Percentiles rank a stretch among this genome's conserved stretches.
phyloP scores from a whole-genome alignment of 2,888 invertebrate species.

The Volucella inanis region DNA sequence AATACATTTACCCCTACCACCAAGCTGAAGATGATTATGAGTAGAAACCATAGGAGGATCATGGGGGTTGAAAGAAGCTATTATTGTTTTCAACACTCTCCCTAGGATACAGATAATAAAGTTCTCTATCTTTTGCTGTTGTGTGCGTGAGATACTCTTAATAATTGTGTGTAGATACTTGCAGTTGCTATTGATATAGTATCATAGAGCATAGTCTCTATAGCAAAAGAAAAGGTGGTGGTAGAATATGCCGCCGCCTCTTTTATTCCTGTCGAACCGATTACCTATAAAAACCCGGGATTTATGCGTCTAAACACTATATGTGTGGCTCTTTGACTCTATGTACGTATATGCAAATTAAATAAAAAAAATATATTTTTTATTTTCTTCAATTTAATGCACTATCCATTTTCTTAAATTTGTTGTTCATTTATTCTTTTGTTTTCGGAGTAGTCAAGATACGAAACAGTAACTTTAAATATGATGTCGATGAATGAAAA shows the following conservation, averaged over 20 bases:
- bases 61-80: slow-evolving; percentile 69
- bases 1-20: slow-evolving; percentile 1
- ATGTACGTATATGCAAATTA: slow-evolving; percentile 40
- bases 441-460: background rate
- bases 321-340: no score
- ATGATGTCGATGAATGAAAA: no score
- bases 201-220: slow-evolving; percentile 4
- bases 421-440: background rate
- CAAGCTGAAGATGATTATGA: slow-evolving; percentile 41
- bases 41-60: slow-evolving; percentile 52
- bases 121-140: slow-evolving; percentile 30
- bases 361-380: slow-evolving; percentile 51
- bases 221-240: slow-evolving; percentile 28
- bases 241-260: slow-evolving; percentile 22
- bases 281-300: slow-evolving; percentile 71
- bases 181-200: slow-evolving; percentile 49
- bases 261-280: slow-evolving; percentile 46
- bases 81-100: slow-evolving; percentile 70
- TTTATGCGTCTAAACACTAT: slow-evolving; percentile 45
- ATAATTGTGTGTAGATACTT: slow-evolving; percentile 67
- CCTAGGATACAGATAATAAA: slow-evolving; percentile 43
- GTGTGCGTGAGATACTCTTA: slow-evolving; percentile 54
- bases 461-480: no score
- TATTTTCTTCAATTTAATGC: background rate
- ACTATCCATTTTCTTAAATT: slow-evolving; percentile 6